Evolutionary conservation across 2,113 vertebrate genomes (phyloP), one percentile per base, ranked within the genome.

Genomic region (Syngnathus typhle): DNA sequence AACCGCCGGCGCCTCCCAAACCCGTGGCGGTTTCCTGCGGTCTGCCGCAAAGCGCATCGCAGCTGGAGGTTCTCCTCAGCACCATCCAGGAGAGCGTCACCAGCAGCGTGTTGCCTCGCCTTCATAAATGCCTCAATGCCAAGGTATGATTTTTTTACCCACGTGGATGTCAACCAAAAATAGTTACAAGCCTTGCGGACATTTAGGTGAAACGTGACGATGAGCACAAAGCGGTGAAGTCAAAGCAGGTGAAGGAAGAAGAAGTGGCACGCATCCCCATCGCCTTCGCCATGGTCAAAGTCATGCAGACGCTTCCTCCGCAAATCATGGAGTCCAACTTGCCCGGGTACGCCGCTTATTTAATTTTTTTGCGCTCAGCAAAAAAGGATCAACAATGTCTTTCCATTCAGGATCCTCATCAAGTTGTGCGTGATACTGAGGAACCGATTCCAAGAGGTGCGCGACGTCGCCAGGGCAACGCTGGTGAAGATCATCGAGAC

Each of bases 271-370:
- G 95, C 43, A 82, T 99, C 19, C 96, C 97, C 0, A 87, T 99
- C 10, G 97, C 95, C 37, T 98, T 99, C 80, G 95, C 96, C 56
- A 94, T 98, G 94, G 91, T 99, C 76, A 95, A 93, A 52, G 86
- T 99, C 77, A 95, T 99, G 95, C 94, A 94, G 84, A 93, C 93
- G 27, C 93, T 99, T 21, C 95, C 96, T 1, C 85, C 87, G 27
- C 86, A 94, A 54, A 76, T 95, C 60, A 94, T 98, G 95, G 95
- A 99, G 76, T 82, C 80, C 52, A 94, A 98, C 75, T 89, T 99
- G 62, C 95, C 96, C 4, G 94, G 95, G 91, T 92, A 74, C 5
- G 69, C 67, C 38, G 21, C 32, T 27, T 7, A 15, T 21, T 8
- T 43, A 3, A 11, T 13, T 43, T 43, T 27, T 67, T n/a, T 11